Conservation (phyloP, 1,140 invertebrate species). For the Diorhabda elongata region DNA sequence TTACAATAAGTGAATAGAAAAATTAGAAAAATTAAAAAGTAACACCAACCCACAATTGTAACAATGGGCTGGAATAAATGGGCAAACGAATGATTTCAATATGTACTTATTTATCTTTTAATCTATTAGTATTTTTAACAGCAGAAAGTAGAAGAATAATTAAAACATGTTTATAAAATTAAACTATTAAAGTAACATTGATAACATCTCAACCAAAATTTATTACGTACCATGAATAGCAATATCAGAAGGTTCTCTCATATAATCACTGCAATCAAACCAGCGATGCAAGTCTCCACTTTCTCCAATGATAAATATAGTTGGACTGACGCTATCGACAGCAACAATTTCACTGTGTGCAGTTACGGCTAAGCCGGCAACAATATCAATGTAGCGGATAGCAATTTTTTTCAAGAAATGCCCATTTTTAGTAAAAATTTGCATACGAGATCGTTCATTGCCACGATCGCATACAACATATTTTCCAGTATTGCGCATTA, state of each 20-base stretch:
- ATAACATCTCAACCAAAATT: too few relatives aligned
- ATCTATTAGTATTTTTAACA: too few relatives aligned
- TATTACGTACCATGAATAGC: conserved; percentile 72
- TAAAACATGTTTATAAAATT: too few relatives aligned
- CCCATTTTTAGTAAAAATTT: conserved; percentile 87
- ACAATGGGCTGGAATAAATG: too few relatives aligned
- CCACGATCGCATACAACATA: conserved; percentile 96
- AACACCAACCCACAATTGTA: too few relatives aligned
- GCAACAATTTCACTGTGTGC: conserved; percentile 88
- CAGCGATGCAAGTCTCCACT: conserved; percentile 85
- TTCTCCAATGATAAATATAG: conserved; percentile 91
- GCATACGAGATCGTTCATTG: conserved; percentile 93
- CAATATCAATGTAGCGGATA: conserved; percentile 93
- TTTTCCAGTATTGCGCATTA: conserved; percentile 80
- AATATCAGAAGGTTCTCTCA: conserved; percentile 95
- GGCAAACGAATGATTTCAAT: too few relatives aligned
- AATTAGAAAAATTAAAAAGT: too few relatives aligned
- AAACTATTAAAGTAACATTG: too few relatives aligned
- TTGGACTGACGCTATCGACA: conserved; percentile 95
- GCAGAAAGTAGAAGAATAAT: too few relatives aligned
- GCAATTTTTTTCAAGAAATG: conserved; percentile 91
- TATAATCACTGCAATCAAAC: conserved; percentile 96
- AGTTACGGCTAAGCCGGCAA: conserved; percentile 91
- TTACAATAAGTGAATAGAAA: too few relatives aligned
- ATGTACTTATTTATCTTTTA: too few relatives aligned